phyloP scores from a whole-genome alignment of 2,113 vertebrate species.

The Macquaria ambigua region DNA sequence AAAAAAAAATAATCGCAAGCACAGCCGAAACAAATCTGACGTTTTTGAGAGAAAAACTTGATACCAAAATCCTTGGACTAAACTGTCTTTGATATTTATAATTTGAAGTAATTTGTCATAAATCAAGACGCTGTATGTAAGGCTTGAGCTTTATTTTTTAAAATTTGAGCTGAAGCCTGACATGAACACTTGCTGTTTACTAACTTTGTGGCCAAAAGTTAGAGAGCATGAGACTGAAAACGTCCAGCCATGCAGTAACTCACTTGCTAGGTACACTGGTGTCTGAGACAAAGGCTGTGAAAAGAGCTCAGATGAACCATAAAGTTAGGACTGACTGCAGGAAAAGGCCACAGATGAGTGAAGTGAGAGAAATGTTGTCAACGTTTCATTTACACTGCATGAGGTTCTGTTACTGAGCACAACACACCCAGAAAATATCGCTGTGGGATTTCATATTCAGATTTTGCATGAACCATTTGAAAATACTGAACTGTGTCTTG shows the following conservation, averaged over 20 bases:
- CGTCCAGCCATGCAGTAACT: background rate
- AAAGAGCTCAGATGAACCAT: background rate
- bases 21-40: too few relatives aligned
- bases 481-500: background rate
- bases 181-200: background rate
- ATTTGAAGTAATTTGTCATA: background rate
- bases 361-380: background rate
- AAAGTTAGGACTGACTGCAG: background rate
- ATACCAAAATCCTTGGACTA: background rate
- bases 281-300: background rate
- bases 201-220: background rate
- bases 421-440: background rate
- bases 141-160: too few relatives aligned
- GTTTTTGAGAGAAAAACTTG: background rate
- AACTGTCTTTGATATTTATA: background rate
- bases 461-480: background rate
- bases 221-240: background rate
- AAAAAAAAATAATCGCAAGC: too few relatives aligned
- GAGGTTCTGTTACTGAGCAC: background rate
- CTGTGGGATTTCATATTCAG: slow-evolving; percentile 3
- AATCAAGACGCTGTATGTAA: background rate
- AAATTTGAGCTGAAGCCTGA: background rate
- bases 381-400: background rate
- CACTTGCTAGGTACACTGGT: background rate
- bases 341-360: background rate